A percentile compares a stretch with the other conserved stretches of the same genome.
phyloP scores from a whole-genome alignment of 92 coral and sea anemone genomes.

The Actinernus sp. region DNA sequence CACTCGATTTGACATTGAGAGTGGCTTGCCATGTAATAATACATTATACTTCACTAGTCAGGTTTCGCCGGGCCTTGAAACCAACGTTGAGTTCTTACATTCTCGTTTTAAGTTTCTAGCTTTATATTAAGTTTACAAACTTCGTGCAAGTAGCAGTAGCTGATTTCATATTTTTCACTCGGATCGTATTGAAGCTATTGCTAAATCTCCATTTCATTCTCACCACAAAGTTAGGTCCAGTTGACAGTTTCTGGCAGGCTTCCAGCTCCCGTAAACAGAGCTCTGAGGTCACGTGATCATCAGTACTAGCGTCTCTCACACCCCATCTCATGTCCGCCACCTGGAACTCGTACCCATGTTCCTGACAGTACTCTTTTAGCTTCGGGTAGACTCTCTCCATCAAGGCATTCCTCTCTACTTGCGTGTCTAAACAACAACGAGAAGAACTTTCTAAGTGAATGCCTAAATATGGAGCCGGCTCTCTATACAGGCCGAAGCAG shows the following conservation, averaged over 20 bases:
- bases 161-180: too few relatives aligned
- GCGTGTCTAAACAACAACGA: conserved; percentile 49
- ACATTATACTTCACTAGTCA: too few relatives aligned
- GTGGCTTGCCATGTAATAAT: too few relatives aligned
- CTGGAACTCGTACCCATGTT: conserved; percentile 84
- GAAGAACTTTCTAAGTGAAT: too few relatives aligned
- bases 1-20: too few relatives aligned
- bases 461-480: too few relatives aligned
- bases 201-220: conserved; percentile 13
- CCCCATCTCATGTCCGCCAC: conserved; percentile 99
- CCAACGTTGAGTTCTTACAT: too few relatives aligned
- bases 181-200: not conserved
- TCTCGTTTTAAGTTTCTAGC: too few relatives aligned
- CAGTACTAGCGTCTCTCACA: conserved; percentile 87
- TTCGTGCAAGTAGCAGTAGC: too few relatives aligned
- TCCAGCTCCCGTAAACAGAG: conserved; percentile 80
- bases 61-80: too few relatives aligned
- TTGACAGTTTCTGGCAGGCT: conserved; percentile 81
- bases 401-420: conserved; percentile 82
- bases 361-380: conserved; percentile 75
- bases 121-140: too few relatives aligned
- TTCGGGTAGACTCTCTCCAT: conserved; percentile 81
- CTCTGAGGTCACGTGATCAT: conserved; percentile 90
- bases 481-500: too few relatives aligned
- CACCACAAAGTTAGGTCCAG: conserved; percentile 98